A percentile compares a stretch with the other conserved stretches of the same genome.
Evolutionary conservation across 1,140 invertebrate species (phyloP).

Genomic region (Drosophila bifasciata): DNA sequence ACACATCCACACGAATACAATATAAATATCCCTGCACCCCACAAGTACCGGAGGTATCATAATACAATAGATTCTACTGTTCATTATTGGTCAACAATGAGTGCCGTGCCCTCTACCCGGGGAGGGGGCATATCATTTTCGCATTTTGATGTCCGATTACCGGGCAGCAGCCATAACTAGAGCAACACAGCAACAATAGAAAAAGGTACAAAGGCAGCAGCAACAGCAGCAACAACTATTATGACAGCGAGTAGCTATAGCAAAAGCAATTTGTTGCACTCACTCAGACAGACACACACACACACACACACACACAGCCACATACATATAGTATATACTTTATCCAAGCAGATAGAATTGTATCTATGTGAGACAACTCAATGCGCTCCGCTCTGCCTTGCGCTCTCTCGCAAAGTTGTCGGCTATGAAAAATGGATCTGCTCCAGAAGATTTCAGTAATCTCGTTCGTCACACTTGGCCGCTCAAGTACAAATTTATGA

Average conservation of each 20-base stretch:
- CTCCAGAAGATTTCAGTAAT: conserved; percentile 84
- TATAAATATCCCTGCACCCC: no score
- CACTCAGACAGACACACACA: conserved; percentile 38
- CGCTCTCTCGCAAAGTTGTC: conserved; percentile 57
- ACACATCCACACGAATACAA: no score
- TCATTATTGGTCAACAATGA: conserved; percentile 72
- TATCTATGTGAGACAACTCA: conserved; percentile 64
- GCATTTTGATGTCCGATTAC: conserved; percentile 79
- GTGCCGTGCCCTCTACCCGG: neutral
- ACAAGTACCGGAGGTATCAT: neutral
- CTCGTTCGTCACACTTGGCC: conserved; percentile 84
- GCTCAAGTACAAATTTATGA: conserved; percentile 84
- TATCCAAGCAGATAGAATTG: conserved; percentile 50
- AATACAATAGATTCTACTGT: conserved; percentile 32
- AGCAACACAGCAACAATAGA: conserved; percentile 75
- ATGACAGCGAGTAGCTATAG: conserved; percentile 71
- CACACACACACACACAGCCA: conserved; percentile 1
- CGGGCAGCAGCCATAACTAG: conserved; percentile 59
- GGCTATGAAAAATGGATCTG: conserved; percentile 84
- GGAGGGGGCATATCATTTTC: conserved; percentile 70
- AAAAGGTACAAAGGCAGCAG: conserved; percentile 66
- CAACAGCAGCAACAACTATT: conserved; percentile 62
- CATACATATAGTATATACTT: neutral
- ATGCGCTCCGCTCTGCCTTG: conserved; percentile 33
- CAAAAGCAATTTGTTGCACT: conserved; percentile 79